Conservation (phyloP, 2,113 vertebrate genomes). For the Tyto alba region DNA sequence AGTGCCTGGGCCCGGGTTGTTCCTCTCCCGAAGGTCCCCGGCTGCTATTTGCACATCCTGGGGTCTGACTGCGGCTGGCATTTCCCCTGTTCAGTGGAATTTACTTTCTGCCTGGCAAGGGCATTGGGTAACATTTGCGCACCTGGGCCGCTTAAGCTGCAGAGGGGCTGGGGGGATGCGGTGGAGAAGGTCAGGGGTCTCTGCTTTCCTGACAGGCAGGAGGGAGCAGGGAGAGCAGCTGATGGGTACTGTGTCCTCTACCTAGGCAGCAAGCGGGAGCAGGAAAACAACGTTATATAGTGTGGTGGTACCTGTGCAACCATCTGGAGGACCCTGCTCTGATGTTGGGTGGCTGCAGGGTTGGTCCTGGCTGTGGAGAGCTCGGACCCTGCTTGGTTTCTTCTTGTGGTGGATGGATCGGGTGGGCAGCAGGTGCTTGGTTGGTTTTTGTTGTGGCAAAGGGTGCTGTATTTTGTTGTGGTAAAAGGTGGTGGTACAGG, state of each 20-base stretch:
- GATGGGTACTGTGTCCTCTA: background rate
- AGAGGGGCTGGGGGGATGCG: background rate
- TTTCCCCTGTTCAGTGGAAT: conserved; percentile 70
- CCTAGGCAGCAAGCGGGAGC: background rate
- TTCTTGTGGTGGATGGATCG: fast-evolving
- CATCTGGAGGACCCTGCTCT: background rate
- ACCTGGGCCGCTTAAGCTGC: conserved; percentile 71
- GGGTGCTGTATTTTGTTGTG: background rate
- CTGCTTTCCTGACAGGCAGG: background rate
- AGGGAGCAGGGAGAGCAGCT: background rate
- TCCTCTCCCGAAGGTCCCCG: background rate
- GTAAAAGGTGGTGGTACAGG: background rate
- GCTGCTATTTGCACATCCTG: conserved; percentile 73
- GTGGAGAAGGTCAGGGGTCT: conserved; percentile 41
- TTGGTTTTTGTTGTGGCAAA: background rate
- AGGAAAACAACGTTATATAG: background rate
- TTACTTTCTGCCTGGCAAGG: conserved; percentile 59
- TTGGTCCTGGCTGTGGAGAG: background rate
- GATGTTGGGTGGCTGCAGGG: background rate
- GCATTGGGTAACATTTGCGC: conserved; percentile 75
- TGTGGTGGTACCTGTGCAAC: background rate
- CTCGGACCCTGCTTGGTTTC: fast-evolving
- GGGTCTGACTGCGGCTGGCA: conserved; percentile 67
- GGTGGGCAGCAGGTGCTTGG: background rate
- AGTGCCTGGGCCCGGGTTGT: background rate